Conservation (phyloP, 1,140 invertebrate genomes). For the Drosophila prosaltans region DNA sequence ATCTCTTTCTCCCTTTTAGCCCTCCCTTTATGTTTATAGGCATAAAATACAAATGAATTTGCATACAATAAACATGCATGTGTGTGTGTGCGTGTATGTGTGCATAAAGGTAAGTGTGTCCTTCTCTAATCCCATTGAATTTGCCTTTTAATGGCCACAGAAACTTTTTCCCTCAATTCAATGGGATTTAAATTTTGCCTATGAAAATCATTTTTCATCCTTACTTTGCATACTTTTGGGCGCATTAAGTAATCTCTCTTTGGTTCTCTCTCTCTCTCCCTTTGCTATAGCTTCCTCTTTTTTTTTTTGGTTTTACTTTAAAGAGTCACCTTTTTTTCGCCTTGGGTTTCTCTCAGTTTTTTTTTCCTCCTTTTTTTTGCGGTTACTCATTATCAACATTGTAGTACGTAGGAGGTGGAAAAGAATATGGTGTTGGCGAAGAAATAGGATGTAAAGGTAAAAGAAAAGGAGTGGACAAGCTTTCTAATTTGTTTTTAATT, state of each 20-base stretch:
- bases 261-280: not conserved
- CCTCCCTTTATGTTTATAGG: not conserved
- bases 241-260: constrained; percentile 5
- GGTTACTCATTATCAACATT: constrained; percentile 11
- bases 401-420: not conserved
- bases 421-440: not conserved
- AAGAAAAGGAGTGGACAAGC: constrained; percentile 14
- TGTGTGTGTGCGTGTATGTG: not conserved
- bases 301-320: constrained; percentile 2
- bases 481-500: constrained; percentile 25
- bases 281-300: not conserved
- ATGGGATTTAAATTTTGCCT: constrained; percentile 9
- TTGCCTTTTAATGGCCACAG: not conserved
- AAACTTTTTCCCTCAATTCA: constrained; percentile 3
- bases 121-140: constrained; percentile 9
- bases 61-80: not conserved
- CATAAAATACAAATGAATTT: not conserved
- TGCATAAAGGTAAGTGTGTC: not conserved
- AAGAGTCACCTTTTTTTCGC: not conserved
- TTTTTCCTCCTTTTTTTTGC: not conserved
- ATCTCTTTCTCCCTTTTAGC: not conserved
- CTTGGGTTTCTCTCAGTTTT: not conserved
- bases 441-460: not conserved
- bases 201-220: constrained; percentile 11
- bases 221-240: constrained; percentile 7